Percentiles rank a stretch among this genome's conserved stretches.
Conservation (phyloP, 2,113 vertebrate genomes). For the Nothobranchius kuhntae region DNA sequence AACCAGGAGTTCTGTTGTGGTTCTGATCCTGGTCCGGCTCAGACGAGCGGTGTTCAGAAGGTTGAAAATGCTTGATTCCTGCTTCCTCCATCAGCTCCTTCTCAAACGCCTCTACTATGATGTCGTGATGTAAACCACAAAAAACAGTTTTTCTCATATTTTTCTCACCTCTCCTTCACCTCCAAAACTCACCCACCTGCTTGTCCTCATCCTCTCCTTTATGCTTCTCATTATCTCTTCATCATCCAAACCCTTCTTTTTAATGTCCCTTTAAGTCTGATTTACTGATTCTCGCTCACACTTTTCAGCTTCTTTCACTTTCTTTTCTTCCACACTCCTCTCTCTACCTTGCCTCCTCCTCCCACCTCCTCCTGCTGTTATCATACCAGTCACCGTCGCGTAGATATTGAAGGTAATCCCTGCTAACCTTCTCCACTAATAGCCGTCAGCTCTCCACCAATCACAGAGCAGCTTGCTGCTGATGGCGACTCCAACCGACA, state of each 20-base stretch:
- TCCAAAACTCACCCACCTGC: background rate
- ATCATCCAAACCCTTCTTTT: constrained; percentile 4
- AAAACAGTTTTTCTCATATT: too few species aligned
- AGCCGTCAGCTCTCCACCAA: constrained; percentile 32
- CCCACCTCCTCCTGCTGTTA: constrained; percentile 22
- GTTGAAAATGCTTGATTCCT: too few species aligned
- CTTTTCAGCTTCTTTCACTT: background rate
- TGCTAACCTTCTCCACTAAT: constrained; percentile 57
- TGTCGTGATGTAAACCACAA: too few species aligned
- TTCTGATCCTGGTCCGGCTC: too few species aligned
- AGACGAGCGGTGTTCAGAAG: too few species aligned
- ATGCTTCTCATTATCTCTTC: background rate
- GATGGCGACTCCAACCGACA: background rate
- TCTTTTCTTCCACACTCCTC: background rate
- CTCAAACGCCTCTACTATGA: too few species aligned
- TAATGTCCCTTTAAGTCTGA: constrained; percentile 15
- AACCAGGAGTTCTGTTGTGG: too few species aligned
- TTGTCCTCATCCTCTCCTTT: background rate
- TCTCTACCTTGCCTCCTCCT: background rate
- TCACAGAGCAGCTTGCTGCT: constrained; percentile 26
- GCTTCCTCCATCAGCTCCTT: too few species aligned
- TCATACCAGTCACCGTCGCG: constrained; percentile 65
- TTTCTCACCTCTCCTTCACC: background rate
- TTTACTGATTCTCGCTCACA: constrained; percentile 5
- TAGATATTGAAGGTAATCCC: constrained; percentile 66